Conservation (phyloP, 2,797 vertebrate genomes). For the Bradypus variegatus region DNA sequence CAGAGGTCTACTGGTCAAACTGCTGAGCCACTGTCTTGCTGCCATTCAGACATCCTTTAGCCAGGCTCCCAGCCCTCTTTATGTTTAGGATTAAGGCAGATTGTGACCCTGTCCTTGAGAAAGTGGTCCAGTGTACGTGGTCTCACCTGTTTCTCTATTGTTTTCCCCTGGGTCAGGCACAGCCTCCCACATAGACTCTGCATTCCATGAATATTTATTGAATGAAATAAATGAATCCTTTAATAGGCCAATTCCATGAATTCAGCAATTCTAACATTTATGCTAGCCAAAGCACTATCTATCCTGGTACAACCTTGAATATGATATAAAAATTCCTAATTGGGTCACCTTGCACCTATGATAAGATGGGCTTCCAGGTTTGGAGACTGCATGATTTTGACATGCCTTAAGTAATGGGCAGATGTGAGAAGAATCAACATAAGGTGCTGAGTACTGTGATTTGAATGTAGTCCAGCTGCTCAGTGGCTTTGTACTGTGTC, state of each 20-base stretch:
- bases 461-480: accelerated
- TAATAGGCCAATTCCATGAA: not conserved
- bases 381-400: not conserved
- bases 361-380: not conserved
- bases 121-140: accelerated
- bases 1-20: too few relatives aligned
- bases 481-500: not conserved
- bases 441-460: too few relatives aligned
- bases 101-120: too few relatives aligned
- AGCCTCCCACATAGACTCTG: not conserved
- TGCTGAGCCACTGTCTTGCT: not conserved
- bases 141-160: accelerated
- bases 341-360: not conserved
- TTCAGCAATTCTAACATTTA: not conserved
- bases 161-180: not conserved
- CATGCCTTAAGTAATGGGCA: not conserved
- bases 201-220: not conserved
- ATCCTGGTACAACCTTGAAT: not conserved
- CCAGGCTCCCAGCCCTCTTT: not conserved
- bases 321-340: not conserved
- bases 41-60: not conserved
- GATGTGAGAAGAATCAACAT: not conserved
- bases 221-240: not conserved
- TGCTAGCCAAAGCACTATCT: not conserved
- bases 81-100: not conserved